Base-by-base conservation (phyloP, 2,888 invertebrate genomes). In the Psococerastis gibbosa region DNA sequence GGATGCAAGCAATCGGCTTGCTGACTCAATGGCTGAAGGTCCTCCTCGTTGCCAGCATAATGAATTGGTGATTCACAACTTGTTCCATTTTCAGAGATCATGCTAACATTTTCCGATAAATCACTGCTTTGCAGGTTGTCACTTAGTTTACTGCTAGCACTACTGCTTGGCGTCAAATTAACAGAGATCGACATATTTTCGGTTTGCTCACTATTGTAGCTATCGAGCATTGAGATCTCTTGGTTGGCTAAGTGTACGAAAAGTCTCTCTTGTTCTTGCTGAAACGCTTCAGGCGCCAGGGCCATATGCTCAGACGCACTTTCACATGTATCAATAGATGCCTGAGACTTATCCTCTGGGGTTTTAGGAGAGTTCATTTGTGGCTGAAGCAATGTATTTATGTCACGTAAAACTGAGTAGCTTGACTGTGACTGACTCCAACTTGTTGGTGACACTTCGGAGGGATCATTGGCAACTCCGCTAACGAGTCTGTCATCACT, bases 161-260 rank as follows among this genome's bases (percentile, higher is more conserved):
- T 38, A 22, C 38, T 38, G 20, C 38, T 38, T 13, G 38, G 38
- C 5, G 18, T 38, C 5, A 22, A 3, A 11, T 38, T 38, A 5
- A 38, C 17, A 38, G 38, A 38, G 20, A 38, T 22, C 18, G 38
- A 38, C 38, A 38, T 38, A 22, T 38, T 22, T 17, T 38, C 38
- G 5, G 38, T 38, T 20, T 18, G 15, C 20, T 38, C 38, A 5
- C 16, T 17, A 20, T 38, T 17, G 16, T 5, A 38, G 5, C 38
- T 5, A 20, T 38, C 38, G 17, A 17, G 3, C 9, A 17, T 5
- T 4, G 4, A 15, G 9, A 33, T 17, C 20, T 38, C 38, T 17
- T 22, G 38, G 5, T 38, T 22, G 38, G 38, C 38, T 9, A 38
- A 11, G 4, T 22, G 38, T 5, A 5, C 16, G 20, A 38, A 38